These are phyloP conservation scores for Anthopleura sola DNA, from an alignment of 64 coral and sea anemone species.

Conservation along the genomic window DNA sequence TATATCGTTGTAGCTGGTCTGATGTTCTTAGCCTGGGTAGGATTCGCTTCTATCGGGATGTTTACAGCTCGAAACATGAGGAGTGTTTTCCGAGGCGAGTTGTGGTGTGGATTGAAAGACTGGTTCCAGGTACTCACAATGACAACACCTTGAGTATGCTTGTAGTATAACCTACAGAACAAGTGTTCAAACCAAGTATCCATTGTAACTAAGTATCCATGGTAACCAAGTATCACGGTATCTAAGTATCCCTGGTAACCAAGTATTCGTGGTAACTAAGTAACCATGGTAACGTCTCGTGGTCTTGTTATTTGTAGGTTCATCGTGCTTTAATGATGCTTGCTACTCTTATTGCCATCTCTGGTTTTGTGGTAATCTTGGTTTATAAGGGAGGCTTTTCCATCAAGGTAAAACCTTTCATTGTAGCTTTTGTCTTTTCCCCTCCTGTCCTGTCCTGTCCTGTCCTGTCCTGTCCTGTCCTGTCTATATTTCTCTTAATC, in stretches of 20 bases:
- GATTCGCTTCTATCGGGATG: slow-evolving; percentile 75
- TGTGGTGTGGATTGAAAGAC: slow-evolving; percentile 30
- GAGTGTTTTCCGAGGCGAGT: slow-evolving; percentile 31
- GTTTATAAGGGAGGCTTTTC: slow-evolving; percentile 32
- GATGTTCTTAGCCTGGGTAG: slow-evolving; percentile 78
- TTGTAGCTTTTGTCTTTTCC: not conserved
- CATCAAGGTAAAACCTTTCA: not conserved
- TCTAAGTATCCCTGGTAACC: too few relatives aligned
- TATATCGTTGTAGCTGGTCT: slow-evolving; percentile 9
- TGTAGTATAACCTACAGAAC: too few relatives aligned
- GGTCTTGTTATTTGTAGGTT: not conserved
- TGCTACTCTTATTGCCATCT: slow-evolving; percentile 13
- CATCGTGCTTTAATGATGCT: slow-evolving; percentile 33
- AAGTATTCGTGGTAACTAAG: too few relatives aligned
- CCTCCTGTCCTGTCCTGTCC: not conserved
- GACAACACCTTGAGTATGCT: too few relatives aligned
- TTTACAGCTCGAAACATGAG: slow-evolving; percentile 80
- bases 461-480: too few relatives aligned
- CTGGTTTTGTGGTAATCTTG: slow-evolving; percentile 27
- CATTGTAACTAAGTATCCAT: too few relatives aligned
- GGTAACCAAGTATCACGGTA: too few relatives aligned
- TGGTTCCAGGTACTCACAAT: slow-evolving; percentile 71
- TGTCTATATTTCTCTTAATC: not conserved
- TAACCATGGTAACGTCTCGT: too few relatives aligned
- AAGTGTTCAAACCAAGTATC: too few relatives aligned